A percentile compares a stretch with the other conserved stretches of the same genome.
These are phyloP conservation scores for Spea bombifrons DNA, from an alignment of 2,113 vertebrate species.

Conservation along the genomic window DNA sequence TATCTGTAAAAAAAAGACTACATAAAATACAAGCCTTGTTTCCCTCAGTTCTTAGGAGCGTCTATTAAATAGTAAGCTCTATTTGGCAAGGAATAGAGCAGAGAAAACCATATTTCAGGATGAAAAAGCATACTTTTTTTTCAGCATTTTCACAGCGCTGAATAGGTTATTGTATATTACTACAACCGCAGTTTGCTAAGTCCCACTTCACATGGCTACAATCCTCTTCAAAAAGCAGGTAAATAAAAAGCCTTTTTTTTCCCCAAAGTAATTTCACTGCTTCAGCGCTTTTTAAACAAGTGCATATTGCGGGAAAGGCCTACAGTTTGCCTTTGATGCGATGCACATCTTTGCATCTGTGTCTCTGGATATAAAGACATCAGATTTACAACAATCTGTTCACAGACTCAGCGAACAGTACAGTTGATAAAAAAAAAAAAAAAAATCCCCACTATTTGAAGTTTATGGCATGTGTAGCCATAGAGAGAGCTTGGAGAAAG, in stretches of 20 bases:
- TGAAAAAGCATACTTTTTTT: not conserved
- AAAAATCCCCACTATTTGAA: not conserved
- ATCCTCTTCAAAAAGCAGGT: constrained; percentile 10
- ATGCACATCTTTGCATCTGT: constrained; percentile 37
- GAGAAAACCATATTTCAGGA: not conserved
- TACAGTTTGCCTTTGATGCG: constrained; percentile 17
- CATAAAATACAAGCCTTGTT: no score
- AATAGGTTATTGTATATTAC: constrained; percentile 4
- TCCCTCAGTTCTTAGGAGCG: not conserved
- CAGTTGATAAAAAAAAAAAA: not conserved
- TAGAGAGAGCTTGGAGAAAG: not conserved
- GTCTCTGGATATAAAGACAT: constrained; percentile 33
- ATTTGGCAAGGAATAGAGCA: not conserved
- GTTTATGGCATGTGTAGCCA: constrained; percentile 11
- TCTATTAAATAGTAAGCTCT: not conserved
- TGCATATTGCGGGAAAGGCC: constrained; percentile 1
- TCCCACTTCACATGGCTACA: not conserved
- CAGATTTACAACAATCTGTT: constrained; percentile 40
- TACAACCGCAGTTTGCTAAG: not conserved
- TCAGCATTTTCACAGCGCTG: not conserved
- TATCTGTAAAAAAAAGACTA: no score
- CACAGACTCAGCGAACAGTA: not conserved
- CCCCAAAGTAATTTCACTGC: constrained; percentile 14
- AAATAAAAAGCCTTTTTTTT: not conserved
- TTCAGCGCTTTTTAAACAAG: constrained; percentile 17